Base-by-base conservation (phyloP, 2,113 vertebrate genomes). In the Willisornis vidua region DNA sequence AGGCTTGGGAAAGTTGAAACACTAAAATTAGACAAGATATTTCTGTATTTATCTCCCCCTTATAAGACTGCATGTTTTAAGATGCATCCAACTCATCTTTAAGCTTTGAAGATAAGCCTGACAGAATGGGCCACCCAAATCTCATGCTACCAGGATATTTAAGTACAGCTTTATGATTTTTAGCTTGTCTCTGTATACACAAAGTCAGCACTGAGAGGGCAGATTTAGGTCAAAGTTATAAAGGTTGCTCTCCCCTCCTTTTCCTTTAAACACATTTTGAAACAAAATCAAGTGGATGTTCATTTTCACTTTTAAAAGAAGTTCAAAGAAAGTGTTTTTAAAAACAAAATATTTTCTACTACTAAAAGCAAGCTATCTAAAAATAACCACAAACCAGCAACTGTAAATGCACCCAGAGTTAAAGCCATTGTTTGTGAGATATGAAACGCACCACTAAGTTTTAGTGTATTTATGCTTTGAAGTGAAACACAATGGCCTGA, bases 391-490 rank as follows among this genome's bases (percentile, higher is more conserved):
- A 65, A 86, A 84, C 13, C 57, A 95, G 66, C 82, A 95, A 63
- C 75, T 77, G 82, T 19, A 91, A 94, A 71, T 67, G 94, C 48
- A 79, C 26, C 37, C 71, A 85, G 62, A 86, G 49, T 33, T 88
- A 89, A 89, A 57, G 63, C 37, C 70, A 96, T 78, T 89, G 93
- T 95, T 96, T 83, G 88, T 91, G 87, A 95, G 96, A 92, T 89
- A 95, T 41, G 92, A 94, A 94, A 96, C 1, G 62, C 90, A 89
- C 92, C 90, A 96, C 94, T 96, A 95, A 73, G 82, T 93, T 96
- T 97, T 97, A 96, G 89, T 74, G 55, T 88, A 87, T 96, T 96
- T 94, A 94, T 94, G 92, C 96, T 96, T 94, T 96, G 89, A 96
- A 92, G 95, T 93, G 83, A 85, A 97, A 85, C 85, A 97, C 95